phyloP scores from a whole-genome alignment of 2,888 invertebrate genomes.

The Eretmocerus hayati region DNA sequence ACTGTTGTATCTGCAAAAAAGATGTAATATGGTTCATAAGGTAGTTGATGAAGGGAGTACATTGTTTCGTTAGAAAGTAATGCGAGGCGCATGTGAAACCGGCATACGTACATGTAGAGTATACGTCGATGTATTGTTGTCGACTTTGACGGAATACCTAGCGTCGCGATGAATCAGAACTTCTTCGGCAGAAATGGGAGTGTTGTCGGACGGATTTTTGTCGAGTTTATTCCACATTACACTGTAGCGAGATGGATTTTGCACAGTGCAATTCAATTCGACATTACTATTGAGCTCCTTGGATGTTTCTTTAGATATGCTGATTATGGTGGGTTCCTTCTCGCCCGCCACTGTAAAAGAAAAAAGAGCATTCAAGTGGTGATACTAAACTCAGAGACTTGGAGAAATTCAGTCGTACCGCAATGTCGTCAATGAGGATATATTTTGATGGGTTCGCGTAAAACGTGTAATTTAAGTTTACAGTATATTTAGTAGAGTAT shows the following conservation, averaged over 20 bases:
- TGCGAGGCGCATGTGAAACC: too few species aligned
- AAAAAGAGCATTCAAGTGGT: background rate
- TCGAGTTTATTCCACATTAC: slow-evolving; percentile 16
- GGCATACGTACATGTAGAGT: slow-evolving; percentile 9
- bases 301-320: slow-evolving; percentile 13
- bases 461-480: too few species aligned
- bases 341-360: slow-evolving; percentile 8
- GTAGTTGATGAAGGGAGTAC: too few species aligned
- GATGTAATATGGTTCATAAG: too few species aligned
- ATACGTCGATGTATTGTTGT: slow-evolving; percentile 8
- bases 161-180: slow-evolving; percentile 5
- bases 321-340: slow-evolving; percentile 8
- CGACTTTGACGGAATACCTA: slow-evolving; percentile 5
- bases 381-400: too few species aligned
- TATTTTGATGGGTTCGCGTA: too few species aligned
- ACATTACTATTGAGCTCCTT: slow-evolving; percentile 16
- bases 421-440: too few species aligned
- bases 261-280: slow-evolving; percentile 18
- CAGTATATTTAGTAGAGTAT: too few species aligned
- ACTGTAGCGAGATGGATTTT: slow-evolving; percentile 6
- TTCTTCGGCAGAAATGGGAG: slow-evolving; percentile 3
- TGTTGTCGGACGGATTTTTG: slow-evolving; percentile 4
- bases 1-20: slow-evolving; percentile 13
- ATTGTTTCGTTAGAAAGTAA: too few species aligned
- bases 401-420: too few species aligned